phyloP scores from a whole-genome alignment of 2,888 invertebrate genomes.

The Himalopsyche kuldschensis region DNA sequence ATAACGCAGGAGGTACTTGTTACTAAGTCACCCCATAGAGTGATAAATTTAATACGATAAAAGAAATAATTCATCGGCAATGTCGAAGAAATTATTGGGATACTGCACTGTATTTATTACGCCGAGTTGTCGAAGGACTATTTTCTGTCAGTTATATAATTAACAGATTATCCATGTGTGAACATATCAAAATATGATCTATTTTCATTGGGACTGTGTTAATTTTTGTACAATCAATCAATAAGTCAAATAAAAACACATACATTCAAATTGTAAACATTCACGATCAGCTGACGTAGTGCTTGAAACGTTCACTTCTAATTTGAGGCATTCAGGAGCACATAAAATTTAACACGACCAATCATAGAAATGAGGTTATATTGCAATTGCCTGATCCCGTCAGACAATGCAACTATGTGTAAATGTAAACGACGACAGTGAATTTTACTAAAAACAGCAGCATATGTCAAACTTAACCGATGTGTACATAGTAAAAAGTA shows the following conservation, averaged over 20 bases:
- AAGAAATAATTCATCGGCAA: background rate
- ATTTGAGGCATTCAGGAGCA: background rate
- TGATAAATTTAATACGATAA: background rate
- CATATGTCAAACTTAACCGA: conserved; percentile 15
- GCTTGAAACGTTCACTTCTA: conserved; percentile 5
- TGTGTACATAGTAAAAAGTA: conserved; percentile 8
- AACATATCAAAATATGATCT: background rate
- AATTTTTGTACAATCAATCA: background rate
- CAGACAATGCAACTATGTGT: background rate
- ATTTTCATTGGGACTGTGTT: background rate
- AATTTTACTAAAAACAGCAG: conserved; percentile 13
- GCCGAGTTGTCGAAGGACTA: background rate
- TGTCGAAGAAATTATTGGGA: background rate
- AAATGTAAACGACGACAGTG: background rate
- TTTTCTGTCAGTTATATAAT: background rate
- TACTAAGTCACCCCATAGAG: background rate
- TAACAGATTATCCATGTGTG: background rate
- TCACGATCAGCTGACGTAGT: conserved; percentile 33
- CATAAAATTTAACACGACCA: background rate
- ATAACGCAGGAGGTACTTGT: background rate
- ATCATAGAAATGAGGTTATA: conserved; percentile 15
- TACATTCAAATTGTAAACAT: conserved; percentile 9
- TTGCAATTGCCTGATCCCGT: conserved; percentile 7
- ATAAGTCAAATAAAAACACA: background rate
- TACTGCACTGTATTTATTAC: background rate